Conservation (phyloP, 2,797 vertebrate species). For the Brotula barbata region DNA sequence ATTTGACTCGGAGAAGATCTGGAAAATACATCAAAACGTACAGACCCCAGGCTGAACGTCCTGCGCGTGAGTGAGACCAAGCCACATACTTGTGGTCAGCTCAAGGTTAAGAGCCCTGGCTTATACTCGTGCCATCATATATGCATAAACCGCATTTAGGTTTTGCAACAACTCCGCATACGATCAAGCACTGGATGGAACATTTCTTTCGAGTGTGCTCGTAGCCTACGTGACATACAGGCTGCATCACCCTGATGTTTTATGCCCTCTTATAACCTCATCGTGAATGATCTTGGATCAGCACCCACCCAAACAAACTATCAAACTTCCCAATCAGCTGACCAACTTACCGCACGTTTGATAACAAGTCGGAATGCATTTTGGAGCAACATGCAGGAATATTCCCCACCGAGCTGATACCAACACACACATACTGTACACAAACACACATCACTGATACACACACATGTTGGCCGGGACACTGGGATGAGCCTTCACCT, state of each 20-base stretch:
- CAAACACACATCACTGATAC: too few species aligned
- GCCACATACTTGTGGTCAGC: slow-evolving; percentile 45
- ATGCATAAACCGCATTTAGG: slow-evolving; percentile 4
- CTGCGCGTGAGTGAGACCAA: slow-evolving; percentile 43
- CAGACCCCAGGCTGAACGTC: slow-evolving; percentile 56
- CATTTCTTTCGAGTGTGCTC: too few species aligned
- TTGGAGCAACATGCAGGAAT: too few species aligned
- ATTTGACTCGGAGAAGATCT: slow-evolving; percentile 61
- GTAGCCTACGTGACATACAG: background rate
- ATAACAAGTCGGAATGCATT: too few species aligned
- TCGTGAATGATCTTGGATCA: slow-evolving; percentile 6
- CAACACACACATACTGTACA: too few species aligned
- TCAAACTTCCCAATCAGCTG: slow-evolving; percentile 10
- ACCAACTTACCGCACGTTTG: too few species aligned
- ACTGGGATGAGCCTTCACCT: too few species aligned
- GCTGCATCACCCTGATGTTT: background rate
- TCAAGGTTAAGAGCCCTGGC: slow-evolving; percentile 46
- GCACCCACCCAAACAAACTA: slow-evolving; percentile 12
- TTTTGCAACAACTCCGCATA: background rate
- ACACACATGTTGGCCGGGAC: too few species aligned
- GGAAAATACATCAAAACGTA: slow-evolving; percentile 70
- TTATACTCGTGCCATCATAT: slow-evolving; percentile 41
- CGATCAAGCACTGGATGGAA: too few species aligned
- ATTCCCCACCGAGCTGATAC: too few species aligned
- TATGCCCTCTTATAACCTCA: slow-evolving; percentile 8